Evolutionary conservation across 2,888 invertebrate species (phyloP).

Genomic region (Pasiphila rectangulata): DNA sequence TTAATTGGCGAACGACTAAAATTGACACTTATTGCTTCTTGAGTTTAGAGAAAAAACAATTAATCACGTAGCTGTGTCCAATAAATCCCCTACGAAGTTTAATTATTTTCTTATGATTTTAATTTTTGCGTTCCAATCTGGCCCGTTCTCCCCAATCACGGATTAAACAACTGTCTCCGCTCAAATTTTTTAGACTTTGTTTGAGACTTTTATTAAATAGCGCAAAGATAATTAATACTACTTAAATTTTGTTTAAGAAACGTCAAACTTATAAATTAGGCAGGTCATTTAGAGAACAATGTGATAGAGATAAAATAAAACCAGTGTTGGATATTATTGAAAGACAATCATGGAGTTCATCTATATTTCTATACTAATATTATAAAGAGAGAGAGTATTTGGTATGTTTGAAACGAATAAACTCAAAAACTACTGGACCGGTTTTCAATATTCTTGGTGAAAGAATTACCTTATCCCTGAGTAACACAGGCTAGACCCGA

Average conservation of each 20-base stretch:
- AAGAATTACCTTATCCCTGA: too few relatives aligned
- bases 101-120: constrained; percentile 82
- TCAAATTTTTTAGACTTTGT: constrained; percentile 60
- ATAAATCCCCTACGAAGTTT: constrained; percentile 79
- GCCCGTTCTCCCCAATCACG: constrained; percentile 44
- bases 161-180: constrained; percentile 62
- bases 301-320: neutral
- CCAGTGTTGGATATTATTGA: too few relatives aligned
- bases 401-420: too few relatives aligned
- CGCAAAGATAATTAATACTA: constrained; percentile 79
- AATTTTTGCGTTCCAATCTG: constrained; percentile 58
- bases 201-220: constrained; percentile 76
- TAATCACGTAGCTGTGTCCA: constrained; percentile 77
- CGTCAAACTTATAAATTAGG: constrained; percentile 69
- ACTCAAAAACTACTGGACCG: too few relatives aligned
- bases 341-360: too few relatives aligned
- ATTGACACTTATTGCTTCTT: constrained; percentile 79
- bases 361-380: too few relatives aligned
- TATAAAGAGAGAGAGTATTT: too few relatives aligned
- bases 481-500: too few relatives aligned
- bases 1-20: constrained; percentile 61
- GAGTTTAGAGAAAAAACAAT: constrained; percentile 72
- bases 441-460: too few relatives aligned
- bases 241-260: constrained; percentile 78
- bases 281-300: constrained; percentile 39